Conservation (phyloP, 2,797 vertebrate species). For the Cephalopachus bancanus region DNA sequence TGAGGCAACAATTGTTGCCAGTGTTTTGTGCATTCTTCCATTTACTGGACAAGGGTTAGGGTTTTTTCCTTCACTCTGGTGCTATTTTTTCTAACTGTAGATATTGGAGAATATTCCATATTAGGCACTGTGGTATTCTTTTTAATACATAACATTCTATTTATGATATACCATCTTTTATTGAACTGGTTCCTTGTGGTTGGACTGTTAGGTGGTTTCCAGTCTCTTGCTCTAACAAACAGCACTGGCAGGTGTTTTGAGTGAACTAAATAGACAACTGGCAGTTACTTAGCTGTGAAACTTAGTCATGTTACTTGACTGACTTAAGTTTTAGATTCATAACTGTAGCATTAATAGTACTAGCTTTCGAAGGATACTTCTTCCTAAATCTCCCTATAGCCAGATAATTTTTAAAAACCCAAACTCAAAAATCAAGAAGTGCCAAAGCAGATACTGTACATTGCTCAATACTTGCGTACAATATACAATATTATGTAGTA, state of each 20-base stretch:
- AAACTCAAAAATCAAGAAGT: background rate
- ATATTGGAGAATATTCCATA: background rate
- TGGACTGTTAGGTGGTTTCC: background rate
- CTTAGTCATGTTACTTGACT: background rate
- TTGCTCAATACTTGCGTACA: background rate
- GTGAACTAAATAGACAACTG: background rate
- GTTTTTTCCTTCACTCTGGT: background rate
- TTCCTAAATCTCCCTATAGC: background rate
- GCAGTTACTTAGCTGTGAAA: background rate
- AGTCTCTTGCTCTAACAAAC: background rate
- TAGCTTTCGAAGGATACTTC: background rate
- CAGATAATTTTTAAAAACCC: background rate
- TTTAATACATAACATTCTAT: background rate
- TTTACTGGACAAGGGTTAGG: background rate
- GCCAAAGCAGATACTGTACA: background rate
- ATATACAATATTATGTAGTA: background rate
- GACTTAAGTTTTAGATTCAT: background rate
- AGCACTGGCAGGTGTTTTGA: background rate
- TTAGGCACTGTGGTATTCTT: background rate
- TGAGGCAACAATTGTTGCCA: background rate
- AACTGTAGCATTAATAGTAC: background rate
- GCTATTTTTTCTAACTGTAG: background rate
- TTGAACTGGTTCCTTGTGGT: background rate
- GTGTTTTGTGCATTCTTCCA: background rate
- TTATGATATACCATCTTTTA: background rate